These are phyloP conservation scores for Drosophila pseudoobscura DNA, from an alignment of 1,140 invertebrate genomes.

Conservation along the genomic window DNA sequence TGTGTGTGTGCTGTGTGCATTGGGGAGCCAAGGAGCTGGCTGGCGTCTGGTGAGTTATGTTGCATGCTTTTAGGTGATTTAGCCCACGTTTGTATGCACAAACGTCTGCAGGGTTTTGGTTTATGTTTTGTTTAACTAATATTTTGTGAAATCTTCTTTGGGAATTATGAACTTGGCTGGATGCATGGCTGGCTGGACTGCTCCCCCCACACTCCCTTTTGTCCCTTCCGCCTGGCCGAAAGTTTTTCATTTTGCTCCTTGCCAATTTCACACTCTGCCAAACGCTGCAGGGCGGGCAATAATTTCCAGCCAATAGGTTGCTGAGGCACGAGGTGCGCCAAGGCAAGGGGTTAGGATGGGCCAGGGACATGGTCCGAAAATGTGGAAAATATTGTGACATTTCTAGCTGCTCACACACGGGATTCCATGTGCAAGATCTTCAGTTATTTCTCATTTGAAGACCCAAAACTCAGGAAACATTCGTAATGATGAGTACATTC, in stretches of 20 bases:
- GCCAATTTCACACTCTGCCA: constrained; percentile 80
- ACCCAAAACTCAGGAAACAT: too few species aligned
- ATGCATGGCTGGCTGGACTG: constrained; percentile 7
- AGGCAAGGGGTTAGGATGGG: neutral
- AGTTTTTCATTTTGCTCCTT: constrained; percentile 77
- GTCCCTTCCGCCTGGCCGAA: constrained; percentile 43
- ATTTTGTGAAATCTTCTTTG: constrained; percentile 75
- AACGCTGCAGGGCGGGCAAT: constrained; percentile 70
- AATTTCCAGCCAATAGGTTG: constrained; percentile 60
- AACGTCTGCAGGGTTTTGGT: constrained; percentile 78
- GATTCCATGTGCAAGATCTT: neutral
- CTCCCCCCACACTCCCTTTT: too few species aligned
- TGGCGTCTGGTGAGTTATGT: constrained; percentile 72
- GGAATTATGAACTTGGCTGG: constrained; percentile 69
- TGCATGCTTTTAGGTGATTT: constrained; percentile 82
- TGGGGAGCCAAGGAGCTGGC: constrained; percentile 58
- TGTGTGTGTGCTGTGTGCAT: constrained; percentile 19
- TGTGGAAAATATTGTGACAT: constrained; percentile 43
- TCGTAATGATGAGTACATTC: too few species aligned
- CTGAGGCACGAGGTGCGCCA: constrained; percentile 29
- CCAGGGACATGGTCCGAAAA: constrained; percentile 27
- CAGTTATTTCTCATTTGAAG: too few species aligned
- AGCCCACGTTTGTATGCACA: constrained; percentile 76
- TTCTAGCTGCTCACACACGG: constrained; percentile 13
- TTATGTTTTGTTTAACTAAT: constrained; percentile 82